These are phyloP conservation scores for Adelges cooleyi DNA, from an alignment of 1,140 invertebrate species.

Conservation along the genomic window DNA sequence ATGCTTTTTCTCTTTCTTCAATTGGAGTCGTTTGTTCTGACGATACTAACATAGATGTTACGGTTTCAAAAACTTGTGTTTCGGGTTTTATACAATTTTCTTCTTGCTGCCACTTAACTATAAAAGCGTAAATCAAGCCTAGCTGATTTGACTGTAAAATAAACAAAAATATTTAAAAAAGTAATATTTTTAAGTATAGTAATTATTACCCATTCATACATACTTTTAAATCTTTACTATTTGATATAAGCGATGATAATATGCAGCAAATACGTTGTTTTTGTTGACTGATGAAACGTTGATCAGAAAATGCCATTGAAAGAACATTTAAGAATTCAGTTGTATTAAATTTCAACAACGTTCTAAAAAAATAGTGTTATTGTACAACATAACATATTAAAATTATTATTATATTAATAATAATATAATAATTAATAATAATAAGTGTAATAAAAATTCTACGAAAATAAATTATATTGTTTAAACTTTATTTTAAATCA, in stretches of 20 bases:
- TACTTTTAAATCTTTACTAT: conserved; percentile 50
- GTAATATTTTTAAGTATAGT: too few species aligned
- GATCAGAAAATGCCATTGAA: conserved; percentile 74
- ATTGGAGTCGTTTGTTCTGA: conserved; percentile 14
- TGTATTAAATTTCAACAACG: conserved; percentile 73
- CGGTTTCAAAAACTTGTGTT: neutral
- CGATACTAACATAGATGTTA: neutral
- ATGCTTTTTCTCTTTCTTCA: conserved; percentile 18
- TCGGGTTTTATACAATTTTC: conserved; percentile 7
- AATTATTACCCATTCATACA: conserved; percentile 36
- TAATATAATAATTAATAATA: too few species aligned
- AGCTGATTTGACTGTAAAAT: conserved; percentile 45
- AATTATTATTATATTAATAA: too few species aligned
- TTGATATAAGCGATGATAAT: conserved; percentile 59
- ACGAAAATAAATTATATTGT: too few species aligned
- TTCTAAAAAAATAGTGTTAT: conserved; percentile 40
- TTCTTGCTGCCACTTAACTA: conserved; percentile 37
- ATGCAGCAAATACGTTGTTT: conserved; percentile 71
- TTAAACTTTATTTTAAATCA: too few species aligned
- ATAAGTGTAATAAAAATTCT: too few species aligned
- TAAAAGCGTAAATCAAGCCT: conserved; percentile 60
- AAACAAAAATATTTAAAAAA: conserved; percentile 33
- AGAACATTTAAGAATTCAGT: conserved; percentile 83
- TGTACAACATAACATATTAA: neutral
- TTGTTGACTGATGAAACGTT: conserved; percentile 62